A percentile compares a stretch with the other conserved stretches of the same genome.
Evolutionary conservation across 2,888 invertebrate species (phyloP).

Genomic region (Sinhomidia bicolor): DNA sequence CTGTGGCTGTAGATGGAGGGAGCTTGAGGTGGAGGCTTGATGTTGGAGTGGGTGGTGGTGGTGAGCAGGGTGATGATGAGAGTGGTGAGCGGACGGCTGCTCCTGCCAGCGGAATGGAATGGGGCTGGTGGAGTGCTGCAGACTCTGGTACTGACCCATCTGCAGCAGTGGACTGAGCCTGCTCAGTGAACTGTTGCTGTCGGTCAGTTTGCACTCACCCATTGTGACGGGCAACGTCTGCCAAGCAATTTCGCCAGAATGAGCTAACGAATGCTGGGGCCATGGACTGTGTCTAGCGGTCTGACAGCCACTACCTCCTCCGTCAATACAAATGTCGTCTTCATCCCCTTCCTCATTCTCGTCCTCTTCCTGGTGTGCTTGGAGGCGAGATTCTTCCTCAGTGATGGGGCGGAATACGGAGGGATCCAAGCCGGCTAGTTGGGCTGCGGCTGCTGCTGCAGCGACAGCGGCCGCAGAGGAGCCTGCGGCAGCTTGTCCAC

Average conservation of each 20-base stretch:
- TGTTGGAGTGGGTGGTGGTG: no score
- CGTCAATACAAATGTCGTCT: constrained; percentile 71
- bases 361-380: constrained; percentile 71
- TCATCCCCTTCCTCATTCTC: constrained; percentile 72
- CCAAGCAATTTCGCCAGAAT: constrained; percentile 76
- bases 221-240: constrained; percentile 78
- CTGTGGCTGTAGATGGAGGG: constrained; percentile 73
- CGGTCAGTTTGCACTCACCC: constrained; percentile 80
- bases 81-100: no score
- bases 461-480: no score
- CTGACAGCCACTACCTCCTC: constrained; percentile 65
- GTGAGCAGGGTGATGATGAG: not conserved
- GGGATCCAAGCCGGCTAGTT: constrained; percentile 73
- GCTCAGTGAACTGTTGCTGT: constrained; percentile 78
- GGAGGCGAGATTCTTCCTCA: constrained; percentile 74
- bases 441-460: constrained; percentile 60
- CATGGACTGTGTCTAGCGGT: constrained; percentile 74
- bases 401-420: constrained; percentile 77
- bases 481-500: constrained; percentile 82
- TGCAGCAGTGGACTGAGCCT: constrained; percentile 77
- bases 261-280: no score
- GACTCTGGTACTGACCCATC: constrained; percentile 69
- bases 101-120: constrained; percentile 61
- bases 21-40: no score
- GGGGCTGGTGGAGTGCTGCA: constrained; percentile 52